Conservation (phyloP, 1,140 invertebrate species). For the Rhyacophila brunnea region DNA sequence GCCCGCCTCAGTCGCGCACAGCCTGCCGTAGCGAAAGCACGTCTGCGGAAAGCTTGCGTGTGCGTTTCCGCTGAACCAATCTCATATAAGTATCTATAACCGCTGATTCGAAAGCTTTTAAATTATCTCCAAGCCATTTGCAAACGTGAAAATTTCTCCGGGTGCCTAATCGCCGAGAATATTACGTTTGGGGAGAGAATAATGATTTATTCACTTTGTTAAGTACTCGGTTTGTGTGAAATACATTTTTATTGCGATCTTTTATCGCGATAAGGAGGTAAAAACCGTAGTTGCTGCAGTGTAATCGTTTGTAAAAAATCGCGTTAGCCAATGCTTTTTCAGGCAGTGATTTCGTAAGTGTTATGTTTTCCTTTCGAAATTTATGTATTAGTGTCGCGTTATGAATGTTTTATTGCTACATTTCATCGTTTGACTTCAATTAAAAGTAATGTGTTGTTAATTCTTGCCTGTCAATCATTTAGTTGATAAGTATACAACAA, state of each 20-base stretch:
- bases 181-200: neutral
- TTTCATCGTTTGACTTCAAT: too few species aligned
- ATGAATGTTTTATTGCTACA: too few species aligned
- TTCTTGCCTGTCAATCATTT: too few species aligned
- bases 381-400: neutral
- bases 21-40: slow-evolving; percentile 13
- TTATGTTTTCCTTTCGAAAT: slow-evolving; percentile 5
- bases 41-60: slow-evolving; percentile 11
- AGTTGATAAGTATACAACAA: too few species aligned
- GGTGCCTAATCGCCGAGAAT: slow-evolving; percentile 13
- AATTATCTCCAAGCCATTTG: neutral
- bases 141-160: slow-evolving; percentile 3
- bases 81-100: slow-evolving; percentile 3
- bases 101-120: slow-evolving; percentile 7
- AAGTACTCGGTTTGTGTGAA: slow-evolving; percentile 11
- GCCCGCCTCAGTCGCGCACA: slow-evolving; percentile 22
- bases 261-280: slow-evolving; percentile 8
- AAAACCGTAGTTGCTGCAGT: slow-evolving; percentile 17
- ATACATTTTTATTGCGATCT: slow-evolving; percentile 20
- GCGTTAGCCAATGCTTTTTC: slow-evolving; percentile 15
- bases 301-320: slow-evolving; percentile 24
- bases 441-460: too few species aligned
- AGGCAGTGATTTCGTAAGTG: slow-evolving; percentile 17
- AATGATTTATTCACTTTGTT: slow-evolving; percentile 5
- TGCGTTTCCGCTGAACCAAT: neutral